These are phyloP conservation scores for Brenthis ino DNA, from an alignment of 2,888 invertebrate species.

Conservation along the genomic window DNA sequence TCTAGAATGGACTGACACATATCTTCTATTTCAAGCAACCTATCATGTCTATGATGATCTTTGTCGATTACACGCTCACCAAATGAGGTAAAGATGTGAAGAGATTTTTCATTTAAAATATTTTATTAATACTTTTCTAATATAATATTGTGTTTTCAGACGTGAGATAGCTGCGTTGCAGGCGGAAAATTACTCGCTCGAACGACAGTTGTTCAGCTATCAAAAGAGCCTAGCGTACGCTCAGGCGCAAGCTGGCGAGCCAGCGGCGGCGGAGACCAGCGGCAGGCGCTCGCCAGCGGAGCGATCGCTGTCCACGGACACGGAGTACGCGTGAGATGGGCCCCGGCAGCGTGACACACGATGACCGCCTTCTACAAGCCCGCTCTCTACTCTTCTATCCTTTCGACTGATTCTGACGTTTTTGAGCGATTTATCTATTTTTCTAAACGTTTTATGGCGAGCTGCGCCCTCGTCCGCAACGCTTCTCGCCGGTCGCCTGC, in stretches of 20 bases:
- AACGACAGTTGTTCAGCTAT: slow-evolving; percentile 91
- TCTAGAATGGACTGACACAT: slow-evolving; percentile 92
- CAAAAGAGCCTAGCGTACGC: slow-evolving; percentile 90
- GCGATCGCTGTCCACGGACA: slow-evolving; percentile 85
- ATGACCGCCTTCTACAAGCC: slow-evolving; percentile 52
- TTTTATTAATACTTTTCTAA: no score
- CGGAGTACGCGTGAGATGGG: slow-evolving; percentile 87
- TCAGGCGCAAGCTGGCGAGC: slow-evolving; percentile 83
- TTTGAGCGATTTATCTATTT: slow-evolving; percentile 83
- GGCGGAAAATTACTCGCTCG: slow-evolving; percentile 91
- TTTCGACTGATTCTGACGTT: slow-evolving; percentile 81
- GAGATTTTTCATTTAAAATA: no score
- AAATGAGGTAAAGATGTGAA: slow-evolving; percentile 85
- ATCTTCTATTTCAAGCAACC: slow-evolving; percentile 89
- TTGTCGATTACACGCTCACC: slow-evolving; percentile 89
- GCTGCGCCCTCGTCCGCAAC: slow-evolving; percentile 80
- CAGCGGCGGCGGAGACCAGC: slow-evolving; percentile 60
- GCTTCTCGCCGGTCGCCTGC: slow-evolving; percentile 80
- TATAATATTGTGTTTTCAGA: slow-evolving; percentile 67
- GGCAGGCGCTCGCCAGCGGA: slow-evolving; percentile 80
- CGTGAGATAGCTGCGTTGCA: slow-evolving; percentile 90
- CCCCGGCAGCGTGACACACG: slow-evolving; percentile 36
- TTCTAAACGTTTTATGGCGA: slow-evolving; percentile 82
- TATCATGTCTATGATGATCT: slow-evolving; percentile 93
- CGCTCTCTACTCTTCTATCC: slow-evolving; percentile 68